phyloP scores from a whole-genome alignment of 2,797 vertebrate genomes.

The Galagoides demidoff region DNA sequence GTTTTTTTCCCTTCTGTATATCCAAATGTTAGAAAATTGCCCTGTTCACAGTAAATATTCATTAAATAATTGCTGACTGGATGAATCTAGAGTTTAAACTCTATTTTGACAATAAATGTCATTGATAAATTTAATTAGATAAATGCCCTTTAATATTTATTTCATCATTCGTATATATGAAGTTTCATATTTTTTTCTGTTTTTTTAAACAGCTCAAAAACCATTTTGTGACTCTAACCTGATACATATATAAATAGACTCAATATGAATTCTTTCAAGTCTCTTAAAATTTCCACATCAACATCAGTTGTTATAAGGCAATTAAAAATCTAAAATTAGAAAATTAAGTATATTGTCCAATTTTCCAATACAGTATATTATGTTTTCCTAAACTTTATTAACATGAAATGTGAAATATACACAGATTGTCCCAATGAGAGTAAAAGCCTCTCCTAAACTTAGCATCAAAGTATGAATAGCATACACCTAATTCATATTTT shows the following conservation, averaged over 20 bases:
- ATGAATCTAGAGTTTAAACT: conserved; percentile 26
- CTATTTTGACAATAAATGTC: background rate
- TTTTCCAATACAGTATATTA: background rate
- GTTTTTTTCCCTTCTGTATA: background rate
- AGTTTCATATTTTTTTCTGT: background rate
- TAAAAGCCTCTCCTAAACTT: background rate
- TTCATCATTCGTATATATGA: background rate
- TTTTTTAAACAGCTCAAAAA: background rate
- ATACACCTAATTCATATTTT: background rate
- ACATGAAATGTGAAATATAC: background rate
- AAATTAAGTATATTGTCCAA: background rate
- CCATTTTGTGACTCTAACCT: background rate
- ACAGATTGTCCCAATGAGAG: background rate
- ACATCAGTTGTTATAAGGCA: conserved; percentile 4
- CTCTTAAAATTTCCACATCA: background rate
- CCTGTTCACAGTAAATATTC: background rate
- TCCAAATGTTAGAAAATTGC: background rate
- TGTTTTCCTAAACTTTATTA: background rate
- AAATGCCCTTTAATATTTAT: background rate
- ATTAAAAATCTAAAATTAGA: background rate
- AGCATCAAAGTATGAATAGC: background rate
- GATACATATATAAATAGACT: background rate
- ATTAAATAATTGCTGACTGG: conserved; percentile 14
- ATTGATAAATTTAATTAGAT: conserved; percentile 36
- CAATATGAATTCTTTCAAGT: background rate